A percentile compares a stretch with the other conserved stretches of the same genome.
Conservation (phyloP, 2,113 vertebrate species). For the Eclectus roratus region DNA sequence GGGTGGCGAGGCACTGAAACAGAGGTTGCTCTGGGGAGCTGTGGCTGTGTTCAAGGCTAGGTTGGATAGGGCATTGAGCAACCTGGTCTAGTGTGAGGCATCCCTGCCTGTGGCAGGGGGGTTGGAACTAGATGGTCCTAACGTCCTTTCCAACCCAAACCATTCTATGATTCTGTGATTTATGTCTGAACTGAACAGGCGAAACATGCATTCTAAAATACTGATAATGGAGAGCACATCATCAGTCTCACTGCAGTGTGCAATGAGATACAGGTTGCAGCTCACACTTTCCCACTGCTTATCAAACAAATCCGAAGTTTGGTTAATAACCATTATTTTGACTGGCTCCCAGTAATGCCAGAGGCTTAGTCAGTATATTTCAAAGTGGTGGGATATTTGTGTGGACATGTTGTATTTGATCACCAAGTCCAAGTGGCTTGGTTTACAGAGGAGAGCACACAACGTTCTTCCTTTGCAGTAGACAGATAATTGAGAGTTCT, state of each 20-base stretch:
- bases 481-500: background rate
- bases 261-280: background rate
- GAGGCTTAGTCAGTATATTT: background rate
- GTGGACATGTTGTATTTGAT: background rate
- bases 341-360: background rate
- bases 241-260: rapidly evolving
- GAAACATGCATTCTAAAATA: background rate
- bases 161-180: background rate
- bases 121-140: background rate
- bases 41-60: background rate
- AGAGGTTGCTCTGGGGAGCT: background rate
- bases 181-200: background rate
- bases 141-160: background rate
- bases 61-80: background rate
- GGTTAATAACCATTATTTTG: background rate
- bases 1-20: background rate
- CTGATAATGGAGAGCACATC: background rate
- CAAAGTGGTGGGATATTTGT: background rate
- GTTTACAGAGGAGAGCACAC: background rate
- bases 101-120: background rate
- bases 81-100: background rate
- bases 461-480: background rate
- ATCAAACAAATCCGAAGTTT: background rate
- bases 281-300: background rate
- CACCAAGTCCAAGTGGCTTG: background rate